Evolutionary conservation across 2,113 vertebrate genomes (phyloP).

Genomic region (Tetrao urogallus): DNA sequence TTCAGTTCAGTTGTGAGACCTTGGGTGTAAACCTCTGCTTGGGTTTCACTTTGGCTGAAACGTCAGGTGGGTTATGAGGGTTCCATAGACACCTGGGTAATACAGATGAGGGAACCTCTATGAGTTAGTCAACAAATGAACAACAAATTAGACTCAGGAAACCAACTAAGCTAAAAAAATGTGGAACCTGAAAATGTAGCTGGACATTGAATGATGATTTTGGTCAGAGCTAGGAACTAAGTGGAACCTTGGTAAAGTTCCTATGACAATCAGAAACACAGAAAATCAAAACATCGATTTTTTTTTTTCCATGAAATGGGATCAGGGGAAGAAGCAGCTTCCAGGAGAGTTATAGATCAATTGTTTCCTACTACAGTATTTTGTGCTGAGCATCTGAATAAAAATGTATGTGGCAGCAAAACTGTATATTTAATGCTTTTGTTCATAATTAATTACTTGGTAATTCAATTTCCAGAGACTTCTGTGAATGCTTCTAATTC

Average conservation of each 20-base stretch:
- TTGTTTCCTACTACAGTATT: background rate
- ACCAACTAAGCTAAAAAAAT: too few species aligned
- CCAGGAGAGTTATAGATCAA: background rate
- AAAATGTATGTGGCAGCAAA: background rate
- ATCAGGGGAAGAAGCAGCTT: background rate
- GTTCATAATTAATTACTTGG: background rate
- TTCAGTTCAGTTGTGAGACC: background rate
- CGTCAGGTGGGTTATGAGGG: accelerated
- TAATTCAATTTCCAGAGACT: background rate
- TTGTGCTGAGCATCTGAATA: background rate
- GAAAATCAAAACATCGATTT: background rate
- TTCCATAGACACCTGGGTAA: background rate
- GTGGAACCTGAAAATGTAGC: background rate
- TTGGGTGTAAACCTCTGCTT: background rate
- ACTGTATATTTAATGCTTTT: background rate
- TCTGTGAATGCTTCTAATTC: background rate
- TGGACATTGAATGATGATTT: background rate
- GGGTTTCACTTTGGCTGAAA: background rate
- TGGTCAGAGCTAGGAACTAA: background rate
- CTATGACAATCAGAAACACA: background rate
- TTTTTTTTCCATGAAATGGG: background rate
- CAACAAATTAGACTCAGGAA: background rate
- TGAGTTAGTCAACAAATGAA: background rate
- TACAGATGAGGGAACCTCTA: background rate
- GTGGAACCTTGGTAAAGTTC: background rate